phyloP scores from a whole-genome alignment of 2,888 invertebrate genomes.

The Cyrtodaria siliqua region DNA sequence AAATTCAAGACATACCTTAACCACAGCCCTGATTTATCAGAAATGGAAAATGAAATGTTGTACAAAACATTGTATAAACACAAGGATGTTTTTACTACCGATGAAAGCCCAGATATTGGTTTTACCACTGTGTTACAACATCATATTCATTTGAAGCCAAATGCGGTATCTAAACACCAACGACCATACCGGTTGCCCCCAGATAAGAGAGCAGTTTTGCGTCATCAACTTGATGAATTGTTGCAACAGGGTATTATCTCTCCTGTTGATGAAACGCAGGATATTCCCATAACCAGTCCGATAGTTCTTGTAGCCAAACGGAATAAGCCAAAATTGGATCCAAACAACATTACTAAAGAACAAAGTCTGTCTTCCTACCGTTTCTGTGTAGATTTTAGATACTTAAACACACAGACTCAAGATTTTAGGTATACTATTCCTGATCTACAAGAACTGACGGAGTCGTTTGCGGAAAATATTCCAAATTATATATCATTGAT shows the following conservation, averaged over 20 bases:
- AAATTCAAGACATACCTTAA: constrained; percentile 27
- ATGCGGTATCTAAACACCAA: constrained; percentile 28
- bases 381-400: constrained; percentile 50
- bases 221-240: constrained; percentile 38
- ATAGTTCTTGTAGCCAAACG: constrained; percentile 33
- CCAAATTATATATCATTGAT: constrained; percentile 54
- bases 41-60: constrained; percentile 13
- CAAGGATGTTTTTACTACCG: constrained; percentile 26
- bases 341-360: constrained; percentile 21
- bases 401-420: constrained; percentile 46
- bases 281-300: constrained; percentile 31
- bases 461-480: constrained; percentile 52
- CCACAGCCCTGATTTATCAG: constrained; percentile 9
- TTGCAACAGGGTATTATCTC: constrained; percentile 30
- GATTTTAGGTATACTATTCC: constrained; percentile 48
- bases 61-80: constrained; percentile 33
- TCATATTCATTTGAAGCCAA: constrained; percentile 29
- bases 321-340: constrained; percentile 28
- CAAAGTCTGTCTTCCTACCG: constrained; percentile 36
- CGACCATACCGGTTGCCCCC: constrained; percentile 27
- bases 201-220: constrained; percentile 28
- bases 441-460: constrained; percentile 45
- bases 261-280: constrained; percentile 27
- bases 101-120: constrained; percentile 27
- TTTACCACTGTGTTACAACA: constrained; percentile 18